phyloP scores from a whole-genome alignment of 2,797 vertebrate genomes.

The Hippoglossus hippoglossus region DNA sequence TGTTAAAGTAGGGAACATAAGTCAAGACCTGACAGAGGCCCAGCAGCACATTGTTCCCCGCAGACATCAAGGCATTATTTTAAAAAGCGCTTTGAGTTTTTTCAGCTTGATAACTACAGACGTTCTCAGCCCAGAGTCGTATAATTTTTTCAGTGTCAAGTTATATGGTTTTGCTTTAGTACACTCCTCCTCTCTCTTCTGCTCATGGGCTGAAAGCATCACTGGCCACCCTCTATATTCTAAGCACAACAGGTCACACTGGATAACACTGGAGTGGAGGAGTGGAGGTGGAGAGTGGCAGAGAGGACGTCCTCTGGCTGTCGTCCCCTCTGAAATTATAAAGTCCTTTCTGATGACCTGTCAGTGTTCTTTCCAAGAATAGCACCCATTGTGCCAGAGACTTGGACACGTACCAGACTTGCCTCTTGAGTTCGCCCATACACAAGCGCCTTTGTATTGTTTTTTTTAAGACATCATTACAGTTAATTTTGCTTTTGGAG shows the following conservation, averaged over 20 bases:
- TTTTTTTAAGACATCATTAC: slow-evolving; percentile 72
- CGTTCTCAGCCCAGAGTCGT: not conserved
- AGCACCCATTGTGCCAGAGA: slow-evolving; percentile 77
- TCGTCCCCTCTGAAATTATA: slow-evolving; percentile 70
- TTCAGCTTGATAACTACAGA: slow-evolving; percentile 3
- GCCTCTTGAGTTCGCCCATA: slow-evolving; percentile 62
- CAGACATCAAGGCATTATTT: slow-evolving; percentile 4
- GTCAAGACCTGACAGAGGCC: slow-evolving; percentile 17
- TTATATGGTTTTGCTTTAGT: not conserved
- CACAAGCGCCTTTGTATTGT: slow-evolving; percentile 80
- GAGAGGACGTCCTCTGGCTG: slow-evolving; percentile 60
- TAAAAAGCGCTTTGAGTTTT: slow-evolving; percentile 4
- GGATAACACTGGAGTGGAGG: slow-evolving; percentile 45
- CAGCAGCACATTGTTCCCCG: slow-evolving; percentile 1
- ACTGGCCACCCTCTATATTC: slow-evolving; percentile 50
- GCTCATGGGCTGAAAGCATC: slow-evolving; percentile 8
- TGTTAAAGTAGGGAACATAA: slow-evolving; percentile 27
- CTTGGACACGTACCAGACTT: slow-evolving; percentile 70
- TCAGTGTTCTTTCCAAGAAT: slow-evolving; percentile 81
- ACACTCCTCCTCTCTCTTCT: slow-evolving; percentile 19
- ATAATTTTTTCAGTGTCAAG: slow-evolving; percentile 2
- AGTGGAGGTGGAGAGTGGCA: slow-evolving; percentile 25
- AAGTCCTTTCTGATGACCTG: slow-evolving; percentile 70
- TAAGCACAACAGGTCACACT: slow-evolving; percentile 48
- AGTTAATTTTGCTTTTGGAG: slow-evolving; percentile 76